Conservation (phyloP, 2,888 invertebrate species). For the Nomada flava region DNA sequence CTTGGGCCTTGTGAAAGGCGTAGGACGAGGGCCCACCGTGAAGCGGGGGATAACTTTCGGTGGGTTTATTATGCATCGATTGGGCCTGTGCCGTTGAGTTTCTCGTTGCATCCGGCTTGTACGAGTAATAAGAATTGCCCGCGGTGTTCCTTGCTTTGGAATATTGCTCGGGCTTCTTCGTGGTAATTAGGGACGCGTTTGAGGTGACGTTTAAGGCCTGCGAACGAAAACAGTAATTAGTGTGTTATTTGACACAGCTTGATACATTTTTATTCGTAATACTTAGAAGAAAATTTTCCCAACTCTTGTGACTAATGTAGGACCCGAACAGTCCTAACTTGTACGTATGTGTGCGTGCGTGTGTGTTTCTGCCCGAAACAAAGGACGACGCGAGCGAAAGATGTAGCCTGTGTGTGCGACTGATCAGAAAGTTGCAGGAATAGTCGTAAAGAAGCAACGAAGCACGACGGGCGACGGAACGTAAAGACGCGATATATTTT, state of each 20-base stretch:
- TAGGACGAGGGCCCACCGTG: conserved; percentile 15
- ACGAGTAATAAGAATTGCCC: conserved; percentile 10
- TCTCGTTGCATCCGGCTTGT: conserved; percentile 34
- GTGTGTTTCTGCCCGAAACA: too few species aligned
- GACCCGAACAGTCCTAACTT: too few species aligned
- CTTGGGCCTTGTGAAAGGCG: conserved; percentile 32
- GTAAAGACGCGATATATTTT: too few species aligned
- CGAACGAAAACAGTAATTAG: neutral
- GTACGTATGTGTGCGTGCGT: too few species aligned
- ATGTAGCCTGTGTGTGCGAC: too few species aligned
- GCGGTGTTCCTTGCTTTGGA: conserved; percentile 25
- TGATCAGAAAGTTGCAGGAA: too few species aligned
- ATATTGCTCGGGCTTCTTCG: conserved; percentile 45
- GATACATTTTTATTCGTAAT: too few species aligned
- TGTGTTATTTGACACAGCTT: too few species aligned
- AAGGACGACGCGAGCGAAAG: too few species aligned
- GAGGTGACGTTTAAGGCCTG: conserved; percentile 60
- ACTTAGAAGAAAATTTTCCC: too few species aligned
- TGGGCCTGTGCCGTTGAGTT: conserved; percentile 24
- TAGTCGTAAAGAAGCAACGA: too few species aligned
- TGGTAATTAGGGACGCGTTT: conserved; percentile 12
- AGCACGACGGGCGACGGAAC: too few species aligned
- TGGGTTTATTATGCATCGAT: conserved; percentile 24
- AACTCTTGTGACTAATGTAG: neutral
- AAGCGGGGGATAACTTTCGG: conserved; percentile 22